Base-by-base conservation (phyloP, 2,113 vertebrate species). In the Ammospiza caudacuta region DNA sequence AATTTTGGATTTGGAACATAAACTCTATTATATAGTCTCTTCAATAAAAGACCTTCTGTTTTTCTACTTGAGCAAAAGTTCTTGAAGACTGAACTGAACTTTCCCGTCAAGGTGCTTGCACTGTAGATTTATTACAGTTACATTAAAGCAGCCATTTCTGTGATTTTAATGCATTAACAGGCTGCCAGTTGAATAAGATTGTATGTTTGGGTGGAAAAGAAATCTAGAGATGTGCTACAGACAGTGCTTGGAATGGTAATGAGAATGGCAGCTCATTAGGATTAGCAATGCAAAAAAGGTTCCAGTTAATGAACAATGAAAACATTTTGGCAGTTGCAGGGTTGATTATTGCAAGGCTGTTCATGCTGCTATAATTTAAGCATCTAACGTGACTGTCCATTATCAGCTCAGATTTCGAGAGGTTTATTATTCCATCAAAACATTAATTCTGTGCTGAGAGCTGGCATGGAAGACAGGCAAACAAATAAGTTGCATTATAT, bases 241-340 rank as follows among this genome's bases (percentile, higher is more conserved):
- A 87, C 20, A 67, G 68, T 84, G 78, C 80, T 82, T 80, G 54
- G 83, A 94, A 95, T 93, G 74, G 94, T 94, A 96, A 89, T 89
- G 87, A 95, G 93, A 95, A 87, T 67, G 67, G 77, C 82, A 91
- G 92, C 81, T 97, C 90, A 73, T 96, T 94, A 88, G 88, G 92
- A 97, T 92, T 95, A 97, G 96, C 96, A 93, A 94, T 97, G 96
- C 94, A 97, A 93, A 96, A 92, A 83, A 89, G 79, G 95, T 96
- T 97, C 94, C 93, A 96, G 93, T 92, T 97, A 94, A 95, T 95
- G 96, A 97, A 96, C 92, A 92, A 83, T 87, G 82, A 87, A 94
- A 95, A 95, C 79, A 93, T 96, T 96, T 96, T 94, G 96, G 95
- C 94, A 91, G 94, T 90, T 77, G 59, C 59, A 35, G 62, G 75